Base-by-base conservation (phyloP, 2,888 invertebrate species). In the Melangyna quadrimaculata region DNA sequence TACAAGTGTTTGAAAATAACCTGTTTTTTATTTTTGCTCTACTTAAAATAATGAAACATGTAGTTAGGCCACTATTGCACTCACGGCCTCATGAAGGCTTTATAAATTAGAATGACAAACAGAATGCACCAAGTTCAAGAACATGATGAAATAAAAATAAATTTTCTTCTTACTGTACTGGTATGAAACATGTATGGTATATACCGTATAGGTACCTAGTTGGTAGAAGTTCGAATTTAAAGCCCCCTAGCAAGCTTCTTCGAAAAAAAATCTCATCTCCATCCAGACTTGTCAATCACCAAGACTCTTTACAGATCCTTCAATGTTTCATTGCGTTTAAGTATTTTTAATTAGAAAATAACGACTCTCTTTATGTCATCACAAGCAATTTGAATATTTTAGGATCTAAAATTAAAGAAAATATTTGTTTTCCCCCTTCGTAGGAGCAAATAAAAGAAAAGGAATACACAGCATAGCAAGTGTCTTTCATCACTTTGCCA, bases 401-500 rank as follows among this genome's bases (percentile, higher is more conserved):
- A 51, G 45, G 14, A 53, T 78, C 86, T 51, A 73, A 86, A 81
- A 77, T 86, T 86, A 86, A 80, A n/a, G n/a, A n/a, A 86, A 72
- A 73, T 48, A 27, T 55, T 55, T 43, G 10, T 35, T 65, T 45
- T 51, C 48, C 51, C 79, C 65, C 61, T 73, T 70, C 73, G 63
- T 19, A 72, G 40, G 51, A 77, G 51, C 35, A 51, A 55, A 78
- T 73, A 55, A 35, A n/a, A n/a, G n/a, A n/a, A 32, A 22, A 59
- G 29, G 17, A 32, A 29, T 10, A 57, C 3, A 35, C 79, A 65
- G 14, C 59, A 37, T 45, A 81, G 77, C 81, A 81, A 81, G 86
- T 81, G 81, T 86, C 86, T 86, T 81, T 86, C 86, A 65, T 86
- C 86, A 86, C 86, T 51, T 81, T 27, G 51, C 55, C 74, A 79